These are phyloP conservation scores for Calephelis nemesis DNA, from an alignment of 1,140 invertebrate species.

Conservation along the genomic window DNA sequence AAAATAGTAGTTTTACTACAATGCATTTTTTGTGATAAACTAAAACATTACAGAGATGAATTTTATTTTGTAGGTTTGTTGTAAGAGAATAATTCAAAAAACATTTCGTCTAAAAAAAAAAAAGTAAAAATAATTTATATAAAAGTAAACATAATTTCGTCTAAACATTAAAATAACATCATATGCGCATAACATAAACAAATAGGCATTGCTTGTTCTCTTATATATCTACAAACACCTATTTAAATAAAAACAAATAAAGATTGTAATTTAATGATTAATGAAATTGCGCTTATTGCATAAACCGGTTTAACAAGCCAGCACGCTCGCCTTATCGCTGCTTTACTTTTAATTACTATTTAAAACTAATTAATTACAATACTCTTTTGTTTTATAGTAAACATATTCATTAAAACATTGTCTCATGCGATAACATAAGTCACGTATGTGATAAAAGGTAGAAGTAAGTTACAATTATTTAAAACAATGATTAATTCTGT, in stretches of 20 bases:
- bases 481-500: conserved; percentile 8
- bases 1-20: too few relatives aligned
- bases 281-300: conserved; percentile 27
- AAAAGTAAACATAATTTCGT: too few relatives aligned
- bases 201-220: too few relatives aligned
- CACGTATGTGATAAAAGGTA: conserved; percentile 23
- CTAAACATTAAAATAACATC: too few relatives aligned
- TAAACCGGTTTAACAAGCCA: conserved; percentile 32
- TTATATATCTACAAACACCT: background rate
- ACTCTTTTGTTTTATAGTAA: conserved; percentile 49
- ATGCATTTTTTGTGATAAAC: too few relatives aligned
- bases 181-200: too few relatives aligned
- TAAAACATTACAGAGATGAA: too few relatives aligned
- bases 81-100: too few relatives aligned
- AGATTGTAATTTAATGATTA: background rate
- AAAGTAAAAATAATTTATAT: too few relatives aligned
- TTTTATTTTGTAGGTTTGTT: too few relatives aligned
- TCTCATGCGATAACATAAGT: conserved; percentile 22
- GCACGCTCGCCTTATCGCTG: conserved; percentile 55
- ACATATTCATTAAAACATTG: conserved; percentile 31
- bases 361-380: conserved; percentile 63
- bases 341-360: conserved; percentile 66
- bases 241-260: background rate
- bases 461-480: background rate
- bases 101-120: too few relatives aligned